Conservation (phyloP, 1,140 invertebrate genomes). For the Pissodes strobi region DNA sequence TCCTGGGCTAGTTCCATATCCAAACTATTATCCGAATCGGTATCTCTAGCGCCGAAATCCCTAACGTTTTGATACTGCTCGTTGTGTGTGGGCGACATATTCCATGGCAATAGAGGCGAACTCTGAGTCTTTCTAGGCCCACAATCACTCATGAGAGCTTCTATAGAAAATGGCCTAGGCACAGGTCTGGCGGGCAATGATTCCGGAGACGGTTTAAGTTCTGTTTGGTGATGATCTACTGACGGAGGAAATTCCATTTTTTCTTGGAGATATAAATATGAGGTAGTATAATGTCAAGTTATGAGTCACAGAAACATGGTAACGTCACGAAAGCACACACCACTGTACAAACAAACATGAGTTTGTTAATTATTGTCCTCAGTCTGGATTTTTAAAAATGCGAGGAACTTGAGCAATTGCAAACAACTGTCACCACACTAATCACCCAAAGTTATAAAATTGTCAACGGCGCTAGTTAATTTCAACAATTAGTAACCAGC, state of each 20-base stretch:
- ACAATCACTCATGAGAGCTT: conserved; percentile 54
- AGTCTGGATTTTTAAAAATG: too few relatives aligned
- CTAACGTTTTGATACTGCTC: conserved; percentile 33
- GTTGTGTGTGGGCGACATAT: conserved; percentile 23
- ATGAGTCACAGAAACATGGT: too few relatives aligned
- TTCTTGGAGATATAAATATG: too few relatives aligned
- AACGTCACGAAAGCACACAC: too few relatives aligned
- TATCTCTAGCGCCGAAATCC: conserved; percentile 40
- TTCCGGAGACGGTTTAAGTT: conserved; percentile 31
- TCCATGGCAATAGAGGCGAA: conserved; percentile 36
- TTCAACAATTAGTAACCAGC: not conserved
- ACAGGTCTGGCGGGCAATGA: conserved; percentile 43
- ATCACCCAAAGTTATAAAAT: too few relatives aligned
- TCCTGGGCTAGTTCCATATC: conserved; percentile 54
- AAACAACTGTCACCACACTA: too few relatives aligned
- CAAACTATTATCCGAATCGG: conserved; percentile 53
- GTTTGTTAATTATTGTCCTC: too few relatives aligned
- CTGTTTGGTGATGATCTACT: conserved; percentile 25
- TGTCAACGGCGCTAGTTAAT: not conserved
- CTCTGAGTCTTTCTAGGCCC: conserved; percentile 41
- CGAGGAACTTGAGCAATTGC: too few relatives aligned
- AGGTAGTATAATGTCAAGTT: too few relatives aligned
- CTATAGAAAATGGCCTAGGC: conserved; percentile 54
- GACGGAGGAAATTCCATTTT: not conserved
- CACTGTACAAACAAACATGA: too few relatives aligned